Percentiles rank a stretch among this genome's conserved stretches.
Conservation (phyloP, 2,113 vertebrate genomes). For the Rhinichthys klamathensis region DNA sequence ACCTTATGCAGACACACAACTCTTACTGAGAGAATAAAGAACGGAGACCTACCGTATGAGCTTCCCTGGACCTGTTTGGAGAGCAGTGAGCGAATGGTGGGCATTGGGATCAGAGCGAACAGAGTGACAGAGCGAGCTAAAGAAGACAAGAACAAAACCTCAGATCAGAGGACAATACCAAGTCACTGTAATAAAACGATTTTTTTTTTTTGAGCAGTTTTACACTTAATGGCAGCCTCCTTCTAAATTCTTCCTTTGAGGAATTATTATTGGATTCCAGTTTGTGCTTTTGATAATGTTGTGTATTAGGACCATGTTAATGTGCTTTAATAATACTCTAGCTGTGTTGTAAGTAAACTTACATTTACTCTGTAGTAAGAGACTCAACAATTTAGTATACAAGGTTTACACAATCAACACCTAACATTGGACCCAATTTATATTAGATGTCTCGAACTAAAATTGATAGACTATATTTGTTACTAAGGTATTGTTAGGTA, state of each 20-base stretch:
- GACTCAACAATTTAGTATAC: too few relatives aligned
- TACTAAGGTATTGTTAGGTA: too few relatives aligned
- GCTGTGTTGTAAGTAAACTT: too few relatives aligned
- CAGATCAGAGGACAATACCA: background rate
- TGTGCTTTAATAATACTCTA: too few relatives aligned
- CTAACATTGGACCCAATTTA: too few relatives aligned
- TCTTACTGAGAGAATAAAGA: background rate
- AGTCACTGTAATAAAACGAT: background rate
- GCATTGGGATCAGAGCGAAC: conserved; percentile 90
- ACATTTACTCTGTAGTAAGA: too few relatives aligned
- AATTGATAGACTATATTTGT: too few relatives aligned
- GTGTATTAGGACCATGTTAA: too few relatives aligned
- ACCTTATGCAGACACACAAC: background rate
- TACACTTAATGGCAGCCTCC: background rate
- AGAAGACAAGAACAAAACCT: conserved; percentile 42
- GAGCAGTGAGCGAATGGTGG: conserved; percentile 89
- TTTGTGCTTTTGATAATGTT: background rate
- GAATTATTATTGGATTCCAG: background rate
- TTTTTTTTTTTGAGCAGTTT: background rate
- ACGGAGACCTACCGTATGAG: conserved; percentile 80
- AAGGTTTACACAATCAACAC: too few relatives aligned
- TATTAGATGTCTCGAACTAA: too few relatives aligned
- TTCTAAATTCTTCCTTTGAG: background rate
- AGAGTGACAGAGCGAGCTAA: conserved; percentile 86
- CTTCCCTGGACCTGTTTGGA: conserved; percentile 87